Conservation (phyloP, 92 coral and sea anemone species). For the Siderastrea radians region DNA sequence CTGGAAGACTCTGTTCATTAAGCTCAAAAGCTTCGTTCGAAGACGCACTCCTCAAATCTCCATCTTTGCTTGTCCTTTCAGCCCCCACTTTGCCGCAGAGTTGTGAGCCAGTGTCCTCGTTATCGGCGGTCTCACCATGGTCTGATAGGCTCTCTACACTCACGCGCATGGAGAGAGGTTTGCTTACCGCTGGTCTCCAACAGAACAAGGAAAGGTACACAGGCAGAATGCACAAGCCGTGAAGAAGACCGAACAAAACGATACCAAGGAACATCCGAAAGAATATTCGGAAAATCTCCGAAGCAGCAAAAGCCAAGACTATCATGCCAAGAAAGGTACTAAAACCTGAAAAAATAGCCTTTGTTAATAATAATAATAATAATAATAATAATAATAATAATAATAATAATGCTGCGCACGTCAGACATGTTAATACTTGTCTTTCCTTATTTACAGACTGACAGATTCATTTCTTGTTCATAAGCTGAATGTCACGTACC, state of each 20-base stretch:
- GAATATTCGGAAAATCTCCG: no score
- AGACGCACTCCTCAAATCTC: conserved; percentile 12
- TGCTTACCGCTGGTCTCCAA: conserved; percentile 25
- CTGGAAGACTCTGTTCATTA: background rate
- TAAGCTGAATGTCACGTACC: no score
- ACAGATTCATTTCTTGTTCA: no score
- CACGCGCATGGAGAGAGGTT: conserved; percentile 13
- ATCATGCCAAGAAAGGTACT: background rate
- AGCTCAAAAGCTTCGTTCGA: conserved; percentile 30
- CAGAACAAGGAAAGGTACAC: conserved; percentile 62
- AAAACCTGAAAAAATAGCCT: conserved; percentile 85
- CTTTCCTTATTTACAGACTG: no score
- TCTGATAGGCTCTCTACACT: conserved; percentile 19
- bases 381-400: no score
- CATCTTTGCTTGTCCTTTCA: background rate
- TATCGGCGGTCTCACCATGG: background rate
- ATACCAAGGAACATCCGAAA: no score
- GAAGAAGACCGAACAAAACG: background rate
- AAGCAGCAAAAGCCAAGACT: no score
- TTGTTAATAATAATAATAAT: no score
- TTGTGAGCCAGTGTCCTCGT: background rate
- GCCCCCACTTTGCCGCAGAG: conserved; percentile 1
- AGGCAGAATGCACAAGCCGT: conserved; percentile 83
- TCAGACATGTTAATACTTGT: no score
- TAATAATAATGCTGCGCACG: no score